Evolutionary conservation across 1,140 invertebrate species (phyloP).

Genomic region (Meloidogyne chitwoodi): DNA sequence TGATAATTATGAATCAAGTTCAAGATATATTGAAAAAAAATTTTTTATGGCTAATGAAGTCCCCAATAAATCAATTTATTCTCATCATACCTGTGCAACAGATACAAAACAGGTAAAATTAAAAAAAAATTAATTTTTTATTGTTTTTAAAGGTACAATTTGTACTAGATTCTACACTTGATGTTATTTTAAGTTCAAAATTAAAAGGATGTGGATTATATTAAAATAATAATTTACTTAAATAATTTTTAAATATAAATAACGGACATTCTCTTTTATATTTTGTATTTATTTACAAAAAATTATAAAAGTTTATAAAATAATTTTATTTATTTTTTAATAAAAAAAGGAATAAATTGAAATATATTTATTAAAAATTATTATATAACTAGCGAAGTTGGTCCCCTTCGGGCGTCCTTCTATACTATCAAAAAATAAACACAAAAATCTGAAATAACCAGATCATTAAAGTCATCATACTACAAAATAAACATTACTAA

Average conservation of each 20-base stretch:
- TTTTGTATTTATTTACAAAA: too few relatives aligned
- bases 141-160: slow-evolving; percentile 42
- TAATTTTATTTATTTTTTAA: too few relatives aligned
- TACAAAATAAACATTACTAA: too few relatives aligned
- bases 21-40: slow-evolving; percentile 51
- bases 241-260: neutral
- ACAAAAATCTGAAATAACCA: too few relatives aligned
- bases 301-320: too few relatives aligned
- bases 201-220: slow-evolving; percentile 56
- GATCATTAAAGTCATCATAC: too few relatives aligned
- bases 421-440: too few relatives aligned
- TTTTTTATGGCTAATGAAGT: slow-evolving; percentile 49
- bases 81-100: slow-evolving; percentile 52
- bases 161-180: slow-evolving; percentile 48
- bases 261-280: neutral
- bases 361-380: too few relatives aligned
- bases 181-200: slow-evolving; percentile 53
- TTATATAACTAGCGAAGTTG: too few relatives aligned
- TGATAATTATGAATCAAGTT: slow-evolving; percentile 41
- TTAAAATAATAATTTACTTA: slow-evolving; percentile 18
- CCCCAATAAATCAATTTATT: slow-evolving; percentile 48
- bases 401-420: too few relatives aligned
- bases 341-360: too few relatives aligned
- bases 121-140: slow-evolving; percentile 29
- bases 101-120: slow-evolving; percentile 45